Percentiles rank a stretch among this genome's conserved stretches.
These are phyloP conservation scores for Ectobius pallidus DNA, from an alignment of 2,888 invertebrate genomes.

Conservation along the genomic window DNA sequence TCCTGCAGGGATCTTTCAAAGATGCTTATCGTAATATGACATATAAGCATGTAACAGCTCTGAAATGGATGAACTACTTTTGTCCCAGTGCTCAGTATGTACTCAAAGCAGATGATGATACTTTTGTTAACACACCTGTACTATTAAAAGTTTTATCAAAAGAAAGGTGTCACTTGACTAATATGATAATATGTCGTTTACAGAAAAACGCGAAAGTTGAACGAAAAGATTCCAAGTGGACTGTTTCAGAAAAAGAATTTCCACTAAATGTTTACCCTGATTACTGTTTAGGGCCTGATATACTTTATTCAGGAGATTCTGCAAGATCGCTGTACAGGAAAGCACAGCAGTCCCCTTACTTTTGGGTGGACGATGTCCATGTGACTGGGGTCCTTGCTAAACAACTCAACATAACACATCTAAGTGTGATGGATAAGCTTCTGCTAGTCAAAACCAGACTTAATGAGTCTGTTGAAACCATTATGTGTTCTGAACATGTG, in stretches of 20 bases:
- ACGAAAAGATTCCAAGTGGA: slow-evolving; percentile 67
- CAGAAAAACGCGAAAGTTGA: slow-evolving; percentile 59
- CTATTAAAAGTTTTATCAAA: slow-evolving; percentile 55
- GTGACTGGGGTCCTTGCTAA: slow-evolving; percentile 71
- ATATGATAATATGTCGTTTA: slow-evolving; percentile 68
- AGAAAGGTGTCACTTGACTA: slow-evolving; percentile 59
- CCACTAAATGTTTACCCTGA: slow-evolving; percentile 67
- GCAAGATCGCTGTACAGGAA: slow-evolving; percentile 61
- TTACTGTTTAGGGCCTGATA: slow-evolving; percentile 76
- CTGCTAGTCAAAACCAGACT: neutral
- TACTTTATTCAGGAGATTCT: slow-evolving; percentile 70
- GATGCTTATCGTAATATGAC: slow-evolving; percentile 84
- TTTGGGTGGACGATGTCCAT: slow-evolving; percentile 86
- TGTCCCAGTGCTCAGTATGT: slow-evolving; percentile 71
- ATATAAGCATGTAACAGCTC: slow-evolving; percentile 80
- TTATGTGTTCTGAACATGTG: neutral
- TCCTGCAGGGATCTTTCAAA: slow-evolving; percentile 76
- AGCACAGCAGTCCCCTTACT: slow-evolving; percentile 68
- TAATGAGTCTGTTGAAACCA: neutral
- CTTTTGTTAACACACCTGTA: slow-evolving; percentile 71
- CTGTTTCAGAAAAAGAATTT: slow-evolving; percentile 71
- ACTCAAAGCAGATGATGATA: slow-evolving; percentile 79
- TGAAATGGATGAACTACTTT: slow-evolving; percentile 76
- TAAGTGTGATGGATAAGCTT: too few species aligned
- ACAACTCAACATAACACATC: slow-evolving; percentile 60